Percentiles rank a stretch among this genome's conserved stretches.
These are phyloP conservation scores for Synergus itoensis DNA, from an alignment of 2,888 invertebrate species.

Conservation along the genomic window DNA sequence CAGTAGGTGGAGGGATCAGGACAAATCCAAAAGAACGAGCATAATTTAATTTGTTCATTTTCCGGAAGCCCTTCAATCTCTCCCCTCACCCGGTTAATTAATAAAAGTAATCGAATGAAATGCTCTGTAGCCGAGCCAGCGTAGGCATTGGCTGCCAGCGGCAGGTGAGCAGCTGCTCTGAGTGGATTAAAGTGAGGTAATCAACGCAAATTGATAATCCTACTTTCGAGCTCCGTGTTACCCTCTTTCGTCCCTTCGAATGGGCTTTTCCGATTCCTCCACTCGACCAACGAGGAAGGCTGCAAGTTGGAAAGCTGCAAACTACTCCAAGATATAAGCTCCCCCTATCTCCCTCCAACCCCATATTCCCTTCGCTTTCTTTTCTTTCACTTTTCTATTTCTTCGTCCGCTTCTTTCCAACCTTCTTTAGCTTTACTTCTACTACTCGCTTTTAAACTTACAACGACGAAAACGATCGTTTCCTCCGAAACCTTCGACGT, in stretches of 20 bases:
- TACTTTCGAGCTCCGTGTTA: slow-evolving; percentile 60
- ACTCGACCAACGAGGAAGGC: slow-evolving; percentile 46
- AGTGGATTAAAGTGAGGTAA: slow-evolving; percentile 74
- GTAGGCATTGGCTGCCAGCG: slow-evolving; percentile 60
- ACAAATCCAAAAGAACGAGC: slow-evolving; percentile 45
- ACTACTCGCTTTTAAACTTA: slow-evolving; percentile 43
- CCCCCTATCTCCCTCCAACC: slow-evolving; percentile 46
- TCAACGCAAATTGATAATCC: slow-evolving; percentile 75
- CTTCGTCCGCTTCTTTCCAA: neutral
- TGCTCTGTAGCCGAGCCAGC: slow-evolving; percentile 54
- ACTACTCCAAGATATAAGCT: slow-evolving; percentile 44
- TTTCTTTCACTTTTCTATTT: slow-evolving; percentile 28
- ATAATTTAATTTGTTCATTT: slow-evolving; percentile 70
- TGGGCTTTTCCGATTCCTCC: slow-evolving; percentile 55
- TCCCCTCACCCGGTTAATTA: slow-evolving; percentile 65
- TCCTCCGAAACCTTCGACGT: slow-evolving; percentile 7
- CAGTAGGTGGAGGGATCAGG: no score
- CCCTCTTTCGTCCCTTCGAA: slow-evolving; percentile 43
- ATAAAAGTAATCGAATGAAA: slow-evolving; percentile 72
- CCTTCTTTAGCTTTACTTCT: slow-evolving; percentile 18
- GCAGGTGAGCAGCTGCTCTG: slow-evolving; percentile 71
- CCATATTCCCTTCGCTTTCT: slow-evolving; percentile 48
- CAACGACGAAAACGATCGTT: slow-evolving; percentile 30
- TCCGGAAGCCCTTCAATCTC: slow-evolving; percentile 55
- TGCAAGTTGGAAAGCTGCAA: slow-evolving; percentile 38